A percentile compares a stretch with the other conserved stretches of the same genome.
Evolutionary conservation across 2,797 vertebrate species (phyloP).

Genomic region (Remorina albescens): DNA sequence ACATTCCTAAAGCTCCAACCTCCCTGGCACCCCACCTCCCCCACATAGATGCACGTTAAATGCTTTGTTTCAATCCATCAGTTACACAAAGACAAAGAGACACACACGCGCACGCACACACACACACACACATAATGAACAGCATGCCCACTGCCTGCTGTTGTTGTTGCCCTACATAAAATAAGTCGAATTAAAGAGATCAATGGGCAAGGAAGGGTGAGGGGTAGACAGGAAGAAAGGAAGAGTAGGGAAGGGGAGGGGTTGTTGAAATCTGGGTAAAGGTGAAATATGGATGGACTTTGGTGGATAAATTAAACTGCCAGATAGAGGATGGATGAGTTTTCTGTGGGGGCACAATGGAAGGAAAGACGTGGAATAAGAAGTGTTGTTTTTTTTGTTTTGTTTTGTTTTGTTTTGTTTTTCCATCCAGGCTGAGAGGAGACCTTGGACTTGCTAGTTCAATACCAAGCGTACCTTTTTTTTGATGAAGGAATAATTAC

Average conservation of each 20-base stretch:
- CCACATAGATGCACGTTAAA: conserved; percentile 27
- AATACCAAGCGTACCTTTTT: neutral
- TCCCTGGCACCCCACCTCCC: conserved; percentile 22
- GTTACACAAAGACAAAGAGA: conserved; percentile 6
- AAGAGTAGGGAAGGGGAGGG: neutral
- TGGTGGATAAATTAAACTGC: neutral
- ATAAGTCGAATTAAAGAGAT: conserved; percentile 36
- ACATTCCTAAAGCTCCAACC: conserved; percentile 59
- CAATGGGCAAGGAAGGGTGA: neutral
- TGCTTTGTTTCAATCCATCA: conserved; percentile 50
- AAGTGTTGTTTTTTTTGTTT: neutral
- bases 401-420: too few species aligned
- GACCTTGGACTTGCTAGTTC: neutral
- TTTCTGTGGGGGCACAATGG: neutral
- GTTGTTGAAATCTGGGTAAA: neutral
- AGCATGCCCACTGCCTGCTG: conserved; percentile 14
- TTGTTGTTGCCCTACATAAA: conserved; percentile 47
- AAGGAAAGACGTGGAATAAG: neutral
- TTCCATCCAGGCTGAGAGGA: neutral
- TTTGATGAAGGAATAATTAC: neutral
- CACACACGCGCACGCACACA: conserved; percentile 2
- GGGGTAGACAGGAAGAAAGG: neutral
- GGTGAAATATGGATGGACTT: neutral
- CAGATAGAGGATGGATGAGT: neutral
- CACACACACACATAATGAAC: conserved; percentile 16